Base-by-base conservation (phyloP, 2,888 invertebrate genomes). In the Pseudanteris insignis region DNA sequence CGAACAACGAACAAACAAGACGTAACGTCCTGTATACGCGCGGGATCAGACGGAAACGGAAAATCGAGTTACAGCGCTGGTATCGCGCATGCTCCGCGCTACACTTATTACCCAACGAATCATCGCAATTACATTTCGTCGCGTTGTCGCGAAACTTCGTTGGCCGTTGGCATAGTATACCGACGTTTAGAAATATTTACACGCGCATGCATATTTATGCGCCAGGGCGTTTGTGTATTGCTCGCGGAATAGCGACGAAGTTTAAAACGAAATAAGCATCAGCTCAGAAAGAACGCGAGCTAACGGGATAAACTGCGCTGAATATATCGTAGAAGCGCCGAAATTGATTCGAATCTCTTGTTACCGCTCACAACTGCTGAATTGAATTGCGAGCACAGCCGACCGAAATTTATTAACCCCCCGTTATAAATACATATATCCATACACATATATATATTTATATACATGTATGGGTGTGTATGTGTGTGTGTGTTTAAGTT, bases 351-450 rank as follows among this genome's bases (percentile, higher is more conserved):
- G 32, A 34, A 60, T 60, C 53, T 53, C 29, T 41, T 60, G 43
- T 63, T 63, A 57, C 43, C 44, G 53, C 53, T 48, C 57, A 43
- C 50, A 46, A 51, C 54, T 48, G 50, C 46, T 51, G 50, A 57
- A 54, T 53, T 48, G 63, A 63, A 58, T 63, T 50, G 57, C 57
- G 43, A 54, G 43, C 44, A 54, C 50, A 51, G 37, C 51, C 38
- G 44, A 38, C 30, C 53, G 34, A 46, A 60, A 63, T 63, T 63
- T 63, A 63, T 63, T 55, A 64, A 60, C 41, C 55, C 51, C 41
- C 47, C n/a, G n/a, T n/a, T n/a, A n/a, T n/a, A n/a, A n/a, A n/a
- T n/a, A n/a, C n/a, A n/a, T n/a, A n/a, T n/a, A n/a, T n/a, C n/a
- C n/a, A n/a, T n/a, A n/a, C n/a, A n/a, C n/a, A n/a, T 37, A 50